Percentiles rank a stretch among this genome's conserved stretches.
These are phyloP conservation scores for Elanus axillaris DNA, from an alignment of 2,113 vertebrate species.

Conservation along the genomic window DNA sequence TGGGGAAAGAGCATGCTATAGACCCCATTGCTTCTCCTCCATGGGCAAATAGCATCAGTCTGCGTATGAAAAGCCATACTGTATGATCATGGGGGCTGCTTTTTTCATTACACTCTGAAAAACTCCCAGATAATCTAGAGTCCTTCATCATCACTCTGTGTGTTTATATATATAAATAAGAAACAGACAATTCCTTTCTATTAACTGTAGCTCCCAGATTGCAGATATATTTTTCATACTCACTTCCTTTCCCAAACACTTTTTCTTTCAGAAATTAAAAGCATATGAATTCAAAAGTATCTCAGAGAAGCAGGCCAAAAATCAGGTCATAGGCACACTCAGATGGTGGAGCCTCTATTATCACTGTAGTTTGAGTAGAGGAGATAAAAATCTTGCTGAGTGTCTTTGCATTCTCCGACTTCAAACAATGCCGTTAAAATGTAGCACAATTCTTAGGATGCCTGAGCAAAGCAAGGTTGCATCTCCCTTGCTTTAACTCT, in stretches of 20 bases:
- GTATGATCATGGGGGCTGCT: not conserved
- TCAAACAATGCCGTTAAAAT: conserved; percentile 42
- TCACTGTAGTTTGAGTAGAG: conserved; percentile 14
- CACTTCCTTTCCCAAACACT: conserved; percentile 48
- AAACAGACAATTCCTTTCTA: conserved; percentile 29
- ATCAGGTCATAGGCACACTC: not conserved
- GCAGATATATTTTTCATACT: not conserved
- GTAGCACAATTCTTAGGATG: conserved; percentile 32
- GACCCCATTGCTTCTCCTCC: not conserved
- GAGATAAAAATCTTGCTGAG: conserved; percentile 54
- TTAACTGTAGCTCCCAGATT: conserved; percentile 4
- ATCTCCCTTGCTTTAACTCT: not conserved
- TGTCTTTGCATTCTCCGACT: not conserved
- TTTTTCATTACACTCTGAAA: not conserved
- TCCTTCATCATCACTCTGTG: not conserved
- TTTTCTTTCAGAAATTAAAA: conserved; percentile 61
- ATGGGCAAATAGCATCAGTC: not conserved
- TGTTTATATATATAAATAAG: conserved; percentile 6
- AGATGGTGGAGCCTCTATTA: conserved; percentile 22
- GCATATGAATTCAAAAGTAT: conserved; percentile 39
- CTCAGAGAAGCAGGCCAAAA: conserved; percentile 56
- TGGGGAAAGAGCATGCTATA: not conserved
- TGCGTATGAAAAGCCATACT: not conserved
- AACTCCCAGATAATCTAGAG: not conserved
- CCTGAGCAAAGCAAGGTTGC: conserved; percentile 3